A percentile compares a stretch with the other conserved stretches of the same genome.
These are phyloP conservation scores for Ridgeia piscesae DNA, from an alignment of 1,140 invertebrate genomes.

Conservation along the genomic window DNA sequence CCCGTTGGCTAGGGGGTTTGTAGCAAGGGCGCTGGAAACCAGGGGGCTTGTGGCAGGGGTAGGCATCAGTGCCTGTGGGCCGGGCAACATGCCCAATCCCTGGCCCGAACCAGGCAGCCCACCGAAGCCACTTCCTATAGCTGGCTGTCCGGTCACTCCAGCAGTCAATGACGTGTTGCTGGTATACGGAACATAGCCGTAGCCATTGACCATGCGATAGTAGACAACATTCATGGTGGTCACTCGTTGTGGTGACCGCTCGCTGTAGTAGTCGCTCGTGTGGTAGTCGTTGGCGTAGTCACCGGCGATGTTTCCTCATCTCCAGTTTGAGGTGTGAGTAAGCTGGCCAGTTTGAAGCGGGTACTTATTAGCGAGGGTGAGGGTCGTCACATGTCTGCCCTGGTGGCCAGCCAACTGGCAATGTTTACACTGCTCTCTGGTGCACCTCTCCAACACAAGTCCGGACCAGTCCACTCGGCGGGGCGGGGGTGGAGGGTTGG, in stretches of 20 bases:
- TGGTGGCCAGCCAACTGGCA: background rate
- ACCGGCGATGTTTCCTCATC: background rate
- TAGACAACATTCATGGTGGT: constrained; percentile 14
- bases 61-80: background rate
- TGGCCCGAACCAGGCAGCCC: background rate
- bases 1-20: background rate
- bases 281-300: background rate
- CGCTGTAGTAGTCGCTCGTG: background rate
- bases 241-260: background rate
- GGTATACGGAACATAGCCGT: background rate
- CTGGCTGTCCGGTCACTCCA: background rate
- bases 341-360: background rate
- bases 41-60: background rate
- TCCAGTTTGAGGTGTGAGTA: background rate
- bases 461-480: background rate
- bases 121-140: background rate
- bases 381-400: background rate
- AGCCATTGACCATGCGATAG: constrained; percentile 14
- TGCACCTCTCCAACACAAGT: background rate
- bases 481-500: background rate
- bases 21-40: background rate
- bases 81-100: background rate
- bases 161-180: background rate
- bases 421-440: background rate
- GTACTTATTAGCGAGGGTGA: background rate